A percentile compares a stretch with the other conserved stretches of the same genome.
These are phyloP conservation scores for Agrochola lychnidis DNA, from an alignment of 2,888 invertebrate species.

Conservation along the genomic window DNA sequence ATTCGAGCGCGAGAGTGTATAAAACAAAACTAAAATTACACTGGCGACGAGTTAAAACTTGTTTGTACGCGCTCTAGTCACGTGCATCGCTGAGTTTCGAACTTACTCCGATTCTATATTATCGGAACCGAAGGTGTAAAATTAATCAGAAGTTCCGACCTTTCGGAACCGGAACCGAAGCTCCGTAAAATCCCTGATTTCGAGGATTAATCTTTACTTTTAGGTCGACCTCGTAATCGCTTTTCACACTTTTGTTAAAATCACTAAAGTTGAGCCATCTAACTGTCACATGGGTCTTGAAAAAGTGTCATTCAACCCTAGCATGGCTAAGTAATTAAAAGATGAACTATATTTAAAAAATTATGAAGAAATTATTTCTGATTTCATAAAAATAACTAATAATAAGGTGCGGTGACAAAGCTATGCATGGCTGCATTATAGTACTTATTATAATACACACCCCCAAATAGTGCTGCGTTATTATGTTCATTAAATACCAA, in stretches of 20 bases:
- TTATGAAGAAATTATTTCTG: background rate
- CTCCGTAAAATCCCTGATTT: too few relatives aligned
- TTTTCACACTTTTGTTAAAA: background rate
- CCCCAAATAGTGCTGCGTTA: constrained; percentile 18
- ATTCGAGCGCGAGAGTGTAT: too few relatives aligned
- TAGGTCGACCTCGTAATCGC: background rate
- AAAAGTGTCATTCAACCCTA: background rate
- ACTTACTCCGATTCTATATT: too few relatives aligned
- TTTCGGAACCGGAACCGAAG: too few relatives aligned
- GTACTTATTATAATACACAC: constrained; percentile 5
- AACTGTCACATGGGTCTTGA: background rate
- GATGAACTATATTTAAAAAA: background rate
- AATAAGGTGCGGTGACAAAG: background rate
- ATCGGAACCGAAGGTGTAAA: too few relatives aligned
- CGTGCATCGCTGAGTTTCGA: too few relatives aligned
- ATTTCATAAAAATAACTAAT: too few relatives aligned
- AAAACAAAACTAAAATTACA: too few relatives aligned
- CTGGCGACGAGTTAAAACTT: too few relatives aligned
- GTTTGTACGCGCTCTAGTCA: too few relatives aligned
- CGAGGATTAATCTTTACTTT: background rate
- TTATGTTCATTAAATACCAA: constrained; percentile 53
- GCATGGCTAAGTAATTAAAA: background rate
- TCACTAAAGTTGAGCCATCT: background rate
- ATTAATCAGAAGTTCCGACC: too few relatives aligned
- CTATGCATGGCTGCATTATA: background rate